Evolutionary conservation across 2,888 invertebrate genomes (phyloP).

Genomic region (Tenodera sinensis): DNA sequence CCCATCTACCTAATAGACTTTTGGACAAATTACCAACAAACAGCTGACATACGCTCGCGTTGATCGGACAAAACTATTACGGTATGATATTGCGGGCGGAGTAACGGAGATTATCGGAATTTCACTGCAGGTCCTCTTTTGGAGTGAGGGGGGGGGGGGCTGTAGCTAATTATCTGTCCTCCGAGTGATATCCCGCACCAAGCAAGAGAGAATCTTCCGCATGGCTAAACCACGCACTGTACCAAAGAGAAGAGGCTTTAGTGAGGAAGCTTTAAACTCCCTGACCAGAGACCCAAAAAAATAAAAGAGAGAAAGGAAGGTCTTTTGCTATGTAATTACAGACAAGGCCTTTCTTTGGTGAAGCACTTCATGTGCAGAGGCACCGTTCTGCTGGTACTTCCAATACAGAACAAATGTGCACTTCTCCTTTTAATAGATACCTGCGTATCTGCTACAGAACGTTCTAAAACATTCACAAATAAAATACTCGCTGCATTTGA

Average conservation of each 20-base stretch:
- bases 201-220: background rate
- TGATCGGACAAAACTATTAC: background rate
- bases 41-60: background rate
- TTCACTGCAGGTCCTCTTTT: background rate
- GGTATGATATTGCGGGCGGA: background rate
- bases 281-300: background rate
- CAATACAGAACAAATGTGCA: background rate
- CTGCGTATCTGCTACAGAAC: no score
- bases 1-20: background rate
- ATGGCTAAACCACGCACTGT: background rate
- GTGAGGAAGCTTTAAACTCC: background rate
- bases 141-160: no score
- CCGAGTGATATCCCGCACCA: background rate
- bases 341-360: background rate
- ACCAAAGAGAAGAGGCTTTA: background rate
- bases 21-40: background rate
- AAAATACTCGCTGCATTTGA: no score
- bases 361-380: background rate
- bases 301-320: background rate
- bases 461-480: no score
- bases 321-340: background rate
- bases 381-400: background rate
- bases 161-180: background rate
- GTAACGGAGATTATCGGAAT: background rate
- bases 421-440: no score